phyloP scores from a whole-genome alignment of 2,888 invertebrate species.

The Drosophila tanythrix region DNA sequence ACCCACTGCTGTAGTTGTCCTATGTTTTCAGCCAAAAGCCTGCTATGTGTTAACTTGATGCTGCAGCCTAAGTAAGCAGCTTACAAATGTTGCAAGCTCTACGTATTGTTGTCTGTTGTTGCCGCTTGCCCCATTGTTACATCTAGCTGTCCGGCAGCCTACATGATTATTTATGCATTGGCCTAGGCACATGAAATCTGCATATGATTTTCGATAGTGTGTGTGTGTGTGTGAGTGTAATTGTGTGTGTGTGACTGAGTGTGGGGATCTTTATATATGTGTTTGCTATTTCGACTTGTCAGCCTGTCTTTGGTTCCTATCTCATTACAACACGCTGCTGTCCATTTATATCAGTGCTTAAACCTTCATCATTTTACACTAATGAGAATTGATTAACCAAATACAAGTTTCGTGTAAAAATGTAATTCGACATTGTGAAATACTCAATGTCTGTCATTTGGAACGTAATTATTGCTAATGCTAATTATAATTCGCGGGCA shows the following conservation, averaged over 20 bases:
- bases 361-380: constrained; percentile 22
- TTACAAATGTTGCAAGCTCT: constrained; percentile 45
- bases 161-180: constrained; percentile 73
- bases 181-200: constrained; percentile 47
- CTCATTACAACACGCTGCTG: constrained; percentile 19
- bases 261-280: constrained; percentile 1
- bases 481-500: constrained; percentile 13
- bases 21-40: constrained; percentile 11
- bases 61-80: constrained; percentile 48
- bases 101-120: constrained; percentile 12
- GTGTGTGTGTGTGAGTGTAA: constrained; percentile 1
- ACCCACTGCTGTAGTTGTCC: constrained; percentile 9
- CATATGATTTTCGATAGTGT: constrained; percentile 29
- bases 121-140: not conserved
- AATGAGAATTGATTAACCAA: constrained; percentile 33
- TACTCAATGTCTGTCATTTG: not conserved
- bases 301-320: constrained; percentile 22
- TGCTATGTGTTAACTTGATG: constrained; percentile 13
- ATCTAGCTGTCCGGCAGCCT: constrained; percentile 16
- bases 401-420: constrained; percentile 12
- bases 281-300: constrained; percentile 40
- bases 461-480: constrained; percentile 9
- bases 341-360: constrained; percentile 42
- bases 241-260: not conserved
- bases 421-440: constrained; percentile 22